Conservation (phyloP, 2,888 invertebrate genomes). For the Heliconius erato region DNA sequence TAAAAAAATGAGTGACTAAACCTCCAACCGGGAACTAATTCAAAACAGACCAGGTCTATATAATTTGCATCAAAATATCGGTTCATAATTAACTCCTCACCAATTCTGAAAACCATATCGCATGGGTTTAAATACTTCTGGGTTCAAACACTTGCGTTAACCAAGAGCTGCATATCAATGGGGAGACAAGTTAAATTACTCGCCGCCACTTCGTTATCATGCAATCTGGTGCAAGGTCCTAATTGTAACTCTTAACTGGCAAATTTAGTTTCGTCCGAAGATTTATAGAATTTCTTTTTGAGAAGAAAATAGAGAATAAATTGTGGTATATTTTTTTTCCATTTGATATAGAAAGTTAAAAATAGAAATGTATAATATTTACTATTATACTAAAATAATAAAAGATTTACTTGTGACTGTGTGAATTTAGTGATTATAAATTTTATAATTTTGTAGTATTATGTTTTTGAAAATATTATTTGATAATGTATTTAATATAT, state of each 20-base stretch:
- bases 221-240: slow-evolving; percentile 40
- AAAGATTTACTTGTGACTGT: too few species aligned
- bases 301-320: background rate
- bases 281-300: slow-evolving; percentile 3
- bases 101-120: slow-evolving; percentile 26
- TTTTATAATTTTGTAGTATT: too few species aligned
- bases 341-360: too few species aligned
- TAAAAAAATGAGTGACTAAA: background rate
- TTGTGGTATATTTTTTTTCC: too few species aligned
- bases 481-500: too few species aligned
- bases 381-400: too few species aligned
- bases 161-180: slow-evolving; percentile 38
- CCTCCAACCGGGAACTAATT: background rate
- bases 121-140: slow-evolving; percentile 30
- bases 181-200: slow-evolving; percentile 39
- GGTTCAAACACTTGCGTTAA: slow-evolving; percentile 35
- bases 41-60: background rate
- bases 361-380: too few species aligned
- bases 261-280: slow-evolving; percentile 27
- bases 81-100: slow-evolving; percentile 19
- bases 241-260: slow-evolving; percentile 33
- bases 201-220: slow-evolving; percentile 39
- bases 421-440: too few species aligned
- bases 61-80: background rate
- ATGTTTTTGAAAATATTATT: too few species aligned